Conservation (phyloP, 2,888 invertebrate species). For the Ectemnius lituratus region DNA sequence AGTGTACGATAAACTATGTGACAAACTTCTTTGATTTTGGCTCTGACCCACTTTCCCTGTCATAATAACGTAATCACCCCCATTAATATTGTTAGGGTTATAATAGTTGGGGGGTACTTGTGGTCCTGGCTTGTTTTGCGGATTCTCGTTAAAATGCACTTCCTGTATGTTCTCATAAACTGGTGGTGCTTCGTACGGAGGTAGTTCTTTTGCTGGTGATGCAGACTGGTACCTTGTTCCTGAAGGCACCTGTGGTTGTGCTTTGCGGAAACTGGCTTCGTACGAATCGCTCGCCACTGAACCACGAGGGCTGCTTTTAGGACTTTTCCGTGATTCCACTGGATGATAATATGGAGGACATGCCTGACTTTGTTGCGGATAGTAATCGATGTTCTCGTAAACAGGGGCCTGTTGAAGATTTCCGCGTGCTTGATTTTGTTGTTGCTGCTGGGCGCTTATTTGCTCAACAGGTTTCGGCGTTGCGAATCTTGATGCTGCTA, state of each 20-base stretch:
- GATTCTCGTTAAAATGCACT: conserved; percentile 73
- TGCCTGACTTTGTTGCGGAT: conserved; percentile 79
- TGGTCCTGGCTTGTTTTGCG: conserved; percentile 77
- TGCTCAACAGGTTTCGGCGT: conserved; percentile 87
- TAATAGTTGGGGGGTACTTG: conserved; percentile 76
- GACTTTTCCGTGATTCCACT: conserved; percentile 78
- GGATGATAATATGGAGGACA: conserved; percentile 83
- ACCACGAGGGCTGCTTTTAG: conserved; percentile 72
- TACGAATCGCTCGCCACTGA: conserved; percentile 74
- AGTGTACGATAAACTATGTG: conserved; percentile 58
- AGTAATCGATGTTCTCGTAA: conserved; percentile 92
- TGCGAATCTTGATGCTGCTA: conserved; percentile 88
- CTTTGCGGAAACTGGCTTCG: conserved; percentile 83
- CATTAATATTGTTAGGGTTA: conserved; percentile 84
- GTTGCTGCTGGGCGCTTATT: conserved; percentile 77
- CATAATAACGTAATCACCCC: conserved; percentile 90
- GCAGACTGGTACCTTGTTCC: conserved; percentile 81
- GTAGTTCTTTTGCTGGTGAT: conserved; percentile 80
- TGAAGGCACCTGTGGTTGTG: conserved; percentile 89
- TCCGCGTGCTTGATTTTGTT: conserved; percentile 60
- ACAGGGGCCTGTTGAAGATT: conserved; percentile 80
- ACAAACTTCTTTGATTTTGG: conserved; percentile 63
- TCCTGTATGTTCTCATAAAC: conserved; percentile 84
- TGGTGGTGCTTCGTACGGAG: conserved; percentile 80
- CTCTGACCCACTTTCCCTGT: conserved; percentile 81